Evolutionary conservation across 1,140 invertebrate genomes (phyloP), one percentile per base, ranked within the genome.

Genomic region (Rhagoletis pomonella): DNA sequence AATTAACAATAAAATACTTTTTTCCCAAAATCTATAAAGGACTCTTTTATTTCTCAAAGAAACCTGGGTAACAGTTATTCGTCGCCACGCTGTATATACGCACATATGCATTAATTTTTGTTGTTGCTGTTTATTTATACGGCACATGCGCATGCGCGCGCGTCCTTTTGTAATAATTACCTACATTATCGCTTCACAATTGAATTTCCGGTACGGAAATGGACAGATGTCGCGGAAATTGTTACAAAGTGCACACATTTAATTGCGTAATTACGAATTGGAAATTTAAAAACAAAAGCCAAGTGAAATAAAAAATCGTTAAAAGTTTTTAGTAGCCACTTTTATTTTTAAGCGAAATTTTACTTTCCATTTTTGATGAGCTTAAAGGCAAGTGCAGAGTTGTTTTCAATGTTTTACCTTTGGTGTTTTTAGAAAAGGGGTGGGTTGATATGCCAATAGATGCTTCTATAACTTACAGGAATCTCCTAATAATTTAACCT

Each of bases 161-260:
- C 91, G 91, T 92, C 91, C 91, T 92, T 92, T 92, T 92, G 91
- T 91, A 92, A 92, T 92, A 92, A 92, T 92, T 92, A 92, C 92
- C 89, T 29, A 55, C 44, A 81, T 81, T 81, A 81, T 81, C 73
- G 73, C 47, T 92, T 90, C 92, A 92, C 91, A 92, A 92, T 92
- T 92, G 91, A 92, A 92, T 92, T 92, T 92, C 91, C 91, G 91
- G 91, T 91, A 42, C 59, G 86, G 65, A 87, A 87, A 77, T 81
- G 86, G 90, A 92, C 91, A 92, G 91, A 92, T 92, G 91, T 92
- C 90, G 91, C 91, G 91, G 87, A 92, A 92, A 92, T 91, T 90
- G 91, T 91, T 91, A 92, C 90, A 91, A 92, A 92, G 42, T 47
- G 47, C 90, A 90, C 91, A 89, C 90, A 92, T 90, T 92, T 92